Percentiles rank a stretch among this genome's conserved stretches.
phyloP scores from a whole-genome alignment of 2,888 invertebrate species.

The Hyposoter dolosus region DNA sequence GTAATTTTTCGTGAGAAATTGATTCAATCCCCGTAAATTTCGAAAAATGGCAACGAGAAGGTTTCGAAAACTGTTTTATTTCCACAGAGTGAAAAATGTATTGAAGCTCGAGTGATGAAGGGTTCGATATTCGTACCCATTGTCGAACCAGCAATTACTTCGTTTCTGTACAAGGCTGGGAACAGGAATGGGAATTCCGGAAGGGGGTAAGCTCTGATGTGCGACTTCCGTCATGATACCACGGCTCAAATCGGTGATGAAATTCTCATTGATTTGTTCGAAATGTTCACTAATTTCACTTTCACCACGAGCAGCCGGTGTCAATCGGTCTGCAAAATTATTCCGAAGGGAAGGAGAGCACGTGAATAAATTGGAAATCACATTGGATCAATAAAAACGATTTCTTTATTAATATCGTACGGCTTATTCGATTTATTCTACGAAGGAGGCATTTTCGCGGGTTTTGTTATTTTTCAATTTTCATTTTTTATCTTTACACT shows the following conservation, averaged over 20 bases:
- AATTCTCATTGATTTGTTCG: constrained; percentile 61
- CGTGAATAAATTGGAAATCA: not conserved
- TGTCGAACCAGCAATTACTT: constrained; percentile 72
- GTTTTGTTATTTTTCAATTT: constrained; percentile 21
- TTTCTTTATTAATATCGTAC: constrained; percentile 37
- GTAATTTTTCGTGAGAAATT: not conserved
- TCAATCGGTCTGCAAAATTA: constrained; percentile 72
- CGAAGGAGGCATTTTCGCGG: constrained; percentile 30
- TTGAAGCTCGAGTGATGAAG: constrained; percentile 1
- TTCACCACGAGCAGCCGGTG: constrained; percentile 65
- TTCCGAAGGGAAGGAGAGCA: constrained; percentile 25
- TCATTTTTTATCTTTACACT: constrained; percentile 47
- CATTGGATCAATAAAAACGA: not conserved
- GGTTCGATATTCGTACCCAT: constrained; percentile 59
- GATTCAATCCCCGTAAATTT: too few relatives aligned
- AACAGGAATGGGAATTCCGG: constrained; percentile 77
- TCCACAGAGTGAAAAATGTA: not conserved
- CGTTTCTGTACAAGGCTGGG: constrained; percentile 71
- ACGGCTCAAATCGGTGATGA: constrained; percentile 76
- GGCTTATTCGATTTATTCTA: constrained; percentile 4
- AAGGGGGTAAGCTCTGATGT: constrained; percentile 80
- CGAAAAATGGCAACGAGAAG: not conserved
- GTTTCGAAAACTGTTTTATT: not conserved
- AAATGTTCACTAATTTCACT: constrained; percentile 44
- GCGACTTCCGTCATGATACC: constrained; percentile 80